These are phyloP conservation scores for Oceanodroma tethys DNA, from an alignment of 2,113 vertebrate genomes.

Conservation along the genomic window DNA sequence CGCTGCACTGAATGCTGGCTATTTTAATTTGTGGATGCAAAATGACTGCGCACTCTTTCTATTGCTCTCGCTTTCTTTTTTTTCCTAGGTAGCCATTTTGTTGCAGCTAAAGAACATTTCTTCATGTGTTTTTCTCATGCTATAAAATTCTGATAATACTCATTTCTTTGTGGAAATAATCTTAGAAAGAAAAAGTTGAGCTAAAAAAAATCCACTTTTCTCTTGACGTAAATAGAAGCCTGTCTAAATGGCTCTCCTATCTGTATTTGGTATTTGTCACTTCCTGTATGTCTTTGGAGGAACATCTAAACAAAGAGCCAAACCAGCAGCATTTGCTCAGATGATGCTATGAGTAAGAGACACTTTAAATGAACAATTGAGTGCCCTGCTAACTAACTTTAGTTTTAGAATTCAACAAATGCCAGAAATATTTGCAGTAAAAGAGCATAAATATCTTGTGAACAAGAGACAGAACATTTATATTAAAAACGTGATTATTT, in stretches of 20 bases:
- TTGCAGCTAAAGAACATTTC: neutral
- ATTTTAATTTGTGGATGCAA: neutral
- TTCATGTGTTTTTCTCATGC: neutral
- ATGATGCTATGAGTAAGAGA: neutral
- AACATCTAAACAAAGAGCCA: neutral
- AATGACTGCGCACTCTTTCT: fast-evolving
- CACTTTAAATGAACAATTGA: neutral
- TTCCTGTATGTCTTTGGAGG: neutral
- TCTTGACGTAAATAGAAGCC: neutral
- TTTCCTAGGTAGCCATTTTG: neutral
- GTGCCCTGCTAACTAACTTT: neutral
- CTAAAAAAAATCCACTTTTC: neutral
- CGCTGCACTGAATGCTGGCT: neutral
- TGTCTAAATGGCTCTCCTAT: neutral
- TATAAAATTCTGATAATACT: neutral
- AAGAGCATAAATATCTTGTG: neutral
- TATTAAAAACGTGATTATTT: neutral
- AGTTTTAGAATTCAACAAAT: neutral
- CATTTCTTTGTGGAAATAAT: neutral
- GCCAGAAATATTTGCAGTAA: neutral
- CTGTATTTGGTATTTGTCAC: neutral
- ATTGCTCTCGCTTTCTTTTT: neutral
- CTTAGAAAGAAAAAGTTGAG: neutral
- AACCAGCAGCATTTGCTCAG: neutral
- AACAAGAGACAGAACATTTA: neutral